phyloP scores from a whole-genome alignment of 2,113 vertebrate genomes.

The human (Homo sapiens) region DNA sequence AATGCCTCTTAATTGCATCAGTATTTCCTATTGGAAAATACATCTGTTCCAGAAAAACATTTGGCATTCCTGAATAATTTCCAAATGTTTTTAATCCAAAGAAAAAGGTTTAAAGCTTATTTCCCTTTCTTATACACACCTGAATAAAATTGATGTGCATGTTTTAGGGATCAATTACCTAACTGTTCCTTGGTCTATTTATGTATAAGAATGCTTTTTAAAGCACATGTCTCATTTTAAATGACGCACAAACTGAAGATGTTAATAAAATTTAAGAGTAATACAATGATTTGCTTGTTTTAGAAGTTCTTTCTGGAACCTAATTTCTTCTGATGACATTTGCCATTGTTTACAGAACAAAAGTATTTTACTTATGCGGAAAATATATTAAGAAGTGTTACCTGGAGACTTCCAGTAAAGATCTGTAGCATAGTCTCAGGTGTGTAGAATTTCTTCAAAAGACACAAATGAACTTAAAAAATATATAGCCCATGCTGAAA shows the following conservation, averaged over 20 bases:
- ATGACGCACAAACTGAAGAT: slow-evolving; percentile 57
- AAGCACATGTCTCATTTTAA: slow-evolving; percentile 61
- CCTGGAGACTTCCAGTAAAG: not conserved
- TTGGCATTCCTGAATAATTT: slow-evolving; percentile 48
- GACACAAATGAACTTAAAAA: not conserved
- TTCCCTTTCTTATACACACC: slow-evolving; percentile 61
- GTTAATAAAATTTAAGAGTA: slow-evolving; percentile 72
- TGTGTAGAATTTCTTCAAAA: not conserved
- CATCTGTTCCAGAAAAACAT: slow-evolving; percentile 33
- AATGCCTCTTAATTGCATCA: slow-evolving; percentile 55
- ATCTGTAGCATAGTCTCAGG: not conserved
- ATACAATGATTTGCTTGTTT: slow-evolving; percentile 12
- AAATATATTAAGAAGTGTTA: slow-evolving; percentile 5
- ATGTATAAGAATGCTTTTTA: slow-evolving; percentile 69
- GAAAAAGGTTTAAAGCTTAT: slow-evolving; percentile 44
- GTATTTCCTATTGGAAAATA: slow-evolving; percentile 47
- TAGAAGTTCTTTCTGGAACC: slow-evolving; percentile 48
- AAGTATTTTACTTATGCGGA: not conserved
- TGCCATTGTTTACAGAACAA: not conserved
- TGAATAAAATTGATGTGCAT: slow-evolving; percentile 67
- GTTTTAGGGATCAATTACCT: slow-evolving; percentile 59
- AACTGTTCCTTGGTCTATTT: slow-evolving; percentile 54
- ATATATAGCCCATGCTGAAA: not conserved
- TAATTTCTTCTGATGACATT: not conserved
- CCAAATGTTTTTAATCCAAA: slow-evolving; percentile 50